A percentile compares a stretch with the other conserved stretches of the same genome.
phyloP scores from a whole-genome alignment of 2,797 vertebrate species.

The Ctenochaetus hawaiiensis region DNA sequence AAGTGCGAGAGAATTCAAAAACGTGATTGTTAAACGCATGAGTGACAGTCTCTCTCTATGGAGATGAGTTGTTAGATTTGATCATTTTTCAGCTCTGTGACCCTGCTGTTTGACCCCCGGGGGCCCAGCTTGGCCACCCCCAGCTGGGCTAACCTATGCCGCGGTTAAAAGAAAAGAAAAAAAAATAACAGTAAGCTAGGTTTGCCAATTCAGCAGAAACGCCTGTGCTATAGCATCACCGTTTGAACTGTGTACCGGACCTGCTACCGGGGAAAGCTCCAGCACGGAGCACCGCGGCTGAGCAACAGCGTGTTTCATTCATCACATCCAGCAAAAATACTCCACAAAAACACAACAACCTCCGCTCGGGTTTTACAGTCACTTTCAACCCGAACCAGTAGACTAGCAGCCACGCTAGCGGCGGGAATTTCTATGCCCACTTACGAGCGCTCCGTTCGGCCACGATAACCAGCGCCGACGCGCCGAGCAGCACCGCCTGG shows the following conservation, averaged over 20 bases:
- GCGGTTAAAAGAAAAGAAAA: background rate
- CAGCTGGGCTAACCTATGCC: background rate
- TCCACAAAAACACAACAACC: background rate
- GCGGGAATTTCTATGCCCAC: slow-evolving; percentile 63
- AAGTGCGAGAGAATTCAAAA: background rate
- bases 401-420: background rate
- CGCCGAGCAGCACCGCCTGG: slow-evolving; percentile 84
- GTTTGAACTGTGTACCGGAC: slow-evolving; percentile 7
- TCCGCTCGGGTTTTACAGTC: background rate
- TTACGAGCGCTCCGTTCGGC: slow-evolving; percentile 87
- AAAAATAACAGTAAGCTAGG: background rate
- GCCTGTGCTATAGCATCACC: slow-evolving; percentile 2
- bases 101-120: slow-evolving; percentile 41
- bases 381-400: background rate
- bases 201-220: slow-evolving; percentile 15
- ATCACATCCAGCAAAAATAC: background rate
- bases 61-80: background rate
- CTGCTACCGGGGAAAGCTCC: slow-evolving; percentile 27
- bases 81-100: slow-evolving; percentile 3
- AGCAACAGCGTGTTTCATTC: slow-evolving; percentile 27
- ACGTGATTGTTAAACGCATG: background rate
- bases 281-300: slow-evolving; percentile 38
- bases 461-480: slow-evolving; percentile 84
- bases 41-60: background rate
- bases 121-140: slow-evolving; percentile 3